Evolutionary conservation across 2,113 vertebrate species (phyloP).

Genomic region (Vidua macroura): DNA sequence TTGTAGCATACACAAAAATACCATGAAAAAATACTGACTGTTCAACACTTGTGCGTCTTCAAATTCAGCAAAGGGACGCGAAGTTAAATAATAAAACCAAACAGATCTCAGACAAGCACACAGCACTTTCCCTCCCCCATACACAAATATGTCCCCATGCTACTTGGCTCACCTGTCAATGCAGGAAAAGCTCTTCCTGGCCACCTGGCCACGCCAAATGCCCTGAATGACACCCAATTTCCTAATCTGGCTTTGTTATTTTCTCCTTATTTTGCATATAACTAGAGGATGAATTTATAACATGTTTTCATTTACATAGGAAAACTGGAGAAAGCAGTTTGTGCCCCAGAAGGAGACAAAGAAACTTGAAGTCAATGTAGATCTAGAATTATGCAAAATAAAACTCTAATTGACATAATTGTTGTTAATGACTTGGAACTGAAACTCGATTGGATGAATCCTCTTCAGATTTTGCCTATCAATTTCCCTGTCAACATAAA

Average conservation of each 20-base stretch:
- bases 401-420: background rate
- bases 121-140: background rate
- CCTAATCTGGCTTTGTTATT: background rate
- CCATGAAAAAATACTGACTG: background rate
- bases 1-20: background rate
- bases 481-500: background rate
- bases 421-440: background rate
- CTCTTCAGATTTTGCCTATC: background rate
- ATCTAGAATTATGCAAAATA: background rate
- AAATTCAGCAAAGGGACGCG: background rate
- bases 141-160: accelerated
- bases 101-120: background rate
- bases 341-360: background rate
- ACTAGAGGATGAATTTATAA: background rate
- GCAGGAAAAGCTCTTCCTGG: background rate
- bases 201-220: background rate
- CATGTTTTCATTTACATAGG: background rate
- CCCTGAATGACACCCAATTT: background rate
- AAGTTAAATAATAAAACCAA: background rate
- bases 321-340: conserved; percentile 11
- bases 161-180: background rate
- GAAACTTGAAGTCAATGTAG: background rate
- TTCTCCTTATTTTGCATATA: background rate
- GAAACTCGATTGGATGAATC: background rate
- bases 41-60: background rate